Conservation (phyloP, 1,140 invertebrate species). For the Zaprionus africanus region DNA sequence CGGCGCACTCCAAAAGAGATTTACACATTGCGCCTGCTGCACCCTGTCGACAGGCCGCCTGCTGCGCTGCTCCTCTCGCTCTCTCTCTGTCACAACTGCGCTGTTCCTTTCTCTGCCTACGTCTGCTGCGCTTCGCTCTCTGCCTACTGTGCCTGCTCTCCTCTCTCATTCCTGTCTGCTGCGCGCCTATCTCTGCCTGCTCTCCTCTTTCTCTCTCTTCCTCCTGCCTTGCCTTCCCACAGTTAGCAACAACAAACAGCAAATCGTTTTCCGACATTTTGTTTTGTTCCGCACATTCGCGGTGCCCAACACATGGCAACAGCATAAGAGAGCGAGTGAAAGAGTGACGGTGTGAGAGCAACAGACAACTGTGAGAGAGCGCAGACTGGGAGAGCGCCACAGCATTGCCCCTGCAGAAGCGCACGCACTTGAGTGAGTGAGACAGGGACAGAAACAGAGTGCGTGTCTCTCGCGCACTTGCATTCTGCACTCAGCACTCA, state of each 20-base stretch:
- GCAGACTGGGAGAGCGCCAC: constrained; percentile 16
- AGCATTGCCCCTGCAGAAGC: constrained; percentile 31
- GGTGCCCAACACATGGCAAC: constrained; percentile 53
- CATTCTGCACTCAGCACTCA: constrained; percentile 12
- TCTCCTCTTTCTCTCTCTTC: not conserved
- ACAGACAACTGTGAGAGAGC: constrained; percentile 13
- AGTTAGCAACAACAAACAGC: constrained; percentile 30
- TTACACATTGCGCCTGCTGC: constrained; percentile 10
- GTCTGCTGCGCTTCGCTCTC: not conserved
- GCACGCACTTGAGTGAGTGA: constrained; percentile 6
- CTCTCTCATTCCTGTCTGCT: constrained; percentile 1
- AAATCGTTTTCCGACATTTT: constrained; percentile 64
- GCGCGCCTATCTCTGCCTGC: not conserved
- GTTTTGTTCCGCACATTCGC: constrained; percentile 73
- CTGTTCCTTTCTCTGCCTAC: not conserved
- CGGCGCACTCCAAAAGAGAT: constrained; percentile 27
- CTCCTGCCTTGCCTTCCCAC: not conserved
- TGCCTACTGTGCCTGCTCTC: not conserved
- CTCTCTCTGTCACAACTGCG: not conserved
- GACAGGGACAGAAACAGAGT: not conserved
- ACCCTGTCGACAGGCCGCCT: not conserved
- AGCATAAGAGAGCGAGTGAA: constrained; percentile 3
- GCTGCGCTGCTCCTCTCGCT: not conserved
- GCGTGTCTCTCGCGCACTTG: not conserved
- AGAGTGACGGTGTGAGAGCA: not conserved